These are phyloP conservation scores for Psittacula cyanocephala DNA, from an alignment of 2,113 vertebrate genomes.

Conservation along the genomic window DNA sequence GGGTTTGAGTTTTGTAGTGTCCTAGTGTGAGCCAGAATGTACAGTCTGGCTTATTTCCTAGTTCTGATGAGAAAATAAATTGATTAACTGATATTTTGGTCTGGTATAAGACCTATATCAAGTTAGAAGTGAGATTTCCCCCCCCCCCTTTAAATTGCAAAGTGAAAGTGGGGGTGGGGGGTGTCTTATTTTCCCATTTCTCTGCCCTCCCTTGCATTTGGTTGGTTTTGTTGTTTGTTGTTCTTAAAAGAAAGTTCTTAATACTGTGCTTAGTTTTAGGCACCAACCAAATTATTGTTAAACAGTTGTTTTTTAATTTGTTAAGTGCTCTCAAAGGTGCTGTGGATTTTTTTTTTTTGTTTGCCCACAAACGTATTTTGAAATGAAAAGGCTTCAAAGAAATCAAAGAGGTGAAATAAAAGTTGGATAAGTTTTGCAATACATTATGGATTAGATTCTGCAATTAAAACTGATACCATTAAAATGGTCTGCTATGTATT, in stretches of 20 bases:
- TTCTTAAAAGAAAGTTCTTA: too few relatives aligned
- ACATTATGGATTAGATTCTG: not conserved
- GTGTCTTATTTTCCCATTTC: not conserved
- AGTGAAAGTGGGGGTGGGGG: rapidly evolving
- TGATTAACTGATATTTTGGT: not conserved
- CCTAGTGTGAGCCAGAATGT: not conserved
- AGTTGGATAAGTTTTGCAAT: not conserved
- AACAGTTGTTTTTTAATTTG: not conserved
- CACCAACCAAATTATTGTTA: not conserved
- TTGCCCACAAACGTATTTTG: not conserved
- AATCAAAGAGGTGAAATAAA: not conserved
- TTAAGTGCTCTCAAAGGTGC: not conserved
- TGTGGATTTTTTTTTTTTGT: not conserved
- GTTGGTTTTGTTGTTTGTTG: not conserved
- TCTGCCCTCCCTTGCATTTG: not conserved
- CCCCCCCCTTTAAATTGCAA: not conserved
- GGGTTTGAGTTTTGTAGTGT: not conserved
- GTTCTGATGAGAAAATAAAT: not conserved
- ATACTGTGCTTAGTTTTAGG: not conserved
- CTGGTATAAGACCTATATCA: not conserved
- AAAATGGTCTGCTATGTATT: not conserved
- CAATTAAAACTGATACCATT: not conserved
- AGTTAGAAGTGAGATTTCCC: not conserved
- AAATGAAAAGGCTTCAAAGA: not conserved
- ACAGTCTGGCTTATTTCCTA: not conserved